Percentiles rank a stretch among this genome's conserved stretches.
Conservation (phyloP, 1,140 invertebrate genomes). For the Holcopasites calliopsidis region DNA sequence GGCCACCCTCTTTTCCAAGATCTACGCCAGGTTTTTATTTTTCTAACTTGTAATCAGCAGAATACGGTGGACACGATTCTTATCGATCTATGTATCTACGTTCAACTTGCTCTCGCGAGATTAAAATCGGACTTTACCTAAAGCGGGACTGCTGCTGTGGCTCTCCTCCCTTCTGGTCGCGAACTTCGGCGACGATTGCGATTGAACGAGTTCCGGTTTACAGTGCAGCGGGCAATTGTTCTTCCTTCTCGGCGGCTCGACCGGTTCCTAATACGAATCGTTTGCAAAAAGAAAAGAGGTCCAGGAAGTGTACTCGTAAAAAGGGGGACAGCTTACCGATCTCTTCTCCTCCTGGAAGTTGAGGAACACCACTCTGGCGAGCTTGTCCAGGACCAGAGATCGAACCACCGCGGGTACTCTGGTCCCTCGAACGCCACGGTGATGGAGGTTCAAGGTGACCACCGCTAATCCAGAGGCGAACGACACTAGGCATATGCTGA, state of each 20-base stretch:
- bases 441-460: conserved; percentile 92
- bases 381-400: conserved; percentile 84
- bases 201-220: conserved; percentile 58
- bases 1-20: conserved; percentile 74
- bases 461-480: conserved; percentile 93
- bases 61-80: too few species aligned
- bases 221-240: conserved; percentile 70
- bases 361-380: conserved; percentile 83
- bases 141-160: conserved; percentile 63
- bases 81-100: too few species aligned
- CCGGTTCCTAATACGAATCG: conserved; percentile 52
- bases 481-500: conserved; percentile 94
- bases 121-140: conserved; percentile 61
- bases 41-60: background rate
- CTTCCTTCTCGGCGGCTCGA: conserved; percentile 62
- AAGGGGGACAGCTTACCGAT: conserved; percentile 53
- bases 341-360: conserved; percentile 69
- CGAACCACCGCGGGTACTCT: conserved; percentile 86
- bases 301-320: background rate
- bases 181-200: conserved; percentile 66
- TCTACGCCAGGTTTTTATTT: conserved; percentile 42
- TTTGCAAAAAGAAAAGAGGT: background rate
- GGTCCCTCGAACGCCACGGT: conserved; percentile 89
- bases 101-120: background rate
- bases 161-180: conserved; percentile 60